Percentiles rank a stretch among this genome's conserved stretches.
Conservation (phyloP, 2,888 invertebrate species). For the Podotricha telesiphe region DNA sequence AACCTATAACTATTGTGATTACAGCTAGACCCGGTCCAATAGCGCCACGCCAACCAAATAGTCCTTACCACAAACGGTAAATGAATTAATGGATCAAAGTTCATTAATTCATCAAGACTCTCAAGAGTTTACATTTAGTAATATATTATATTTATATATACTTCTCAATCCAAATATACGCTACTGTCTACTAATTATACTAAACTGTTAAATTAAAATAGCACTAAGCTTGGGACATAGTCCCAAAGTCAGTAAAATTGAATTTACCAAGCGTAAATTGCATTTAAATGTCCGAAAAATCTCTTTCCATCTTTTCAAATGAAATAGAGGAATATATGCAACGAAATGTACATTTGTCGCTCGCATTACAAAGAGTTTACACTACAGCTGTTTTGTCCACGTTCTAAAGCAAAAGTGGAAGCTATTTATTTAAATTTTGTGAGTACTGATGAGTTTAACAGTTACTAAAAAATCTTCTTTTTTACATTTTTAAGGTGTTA, state of each 20-base stretch:
- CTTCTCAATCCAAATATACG: background rate
- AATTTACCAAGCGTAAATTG: slow-evolving; percentile 2
- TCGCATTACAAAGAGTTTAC: slow-evolving; percentile 15
- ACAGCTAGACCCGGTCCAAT: too few species aligned
- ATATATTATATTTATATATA: too few species aligned
- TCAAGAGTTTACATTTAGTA: too few species aligned
- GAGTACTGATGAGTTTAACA: slow-evolving; percentile 4
- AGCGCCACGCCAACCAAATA: too few species aligned
- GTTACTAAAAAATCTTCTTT: background rate
- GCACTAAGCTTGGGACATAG: background rate
- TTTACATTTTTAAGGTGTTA: too few species aligned
- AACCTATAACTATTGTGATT: too few species aligned
- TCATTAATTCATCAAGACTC: too few species aligned
- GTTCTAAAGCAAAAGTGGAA: background rate
- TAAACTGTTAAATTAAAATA: background rate
- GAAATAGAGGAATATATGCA: slow-evolving; percentile 21
- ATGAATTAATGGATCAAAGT: too few species aligned
- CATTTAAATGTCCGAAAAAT: slow-evolving; percentile 22
- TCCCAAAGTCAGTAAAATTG: slow-evolving; percentile 2
- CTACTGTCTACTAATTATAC: background rate
- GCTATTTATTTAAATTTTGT: slow-evolving; percentile 1
- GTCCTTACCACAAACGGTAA: too few species aligned
- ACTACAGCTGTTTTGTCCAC: slow-evolving; percentile 11
- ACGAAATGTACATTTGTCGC: slow-evolving; percentile 13
- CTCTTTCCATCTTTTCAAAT: slow-evolving; percentile 12